A percentile compares a stretch with the other conserved stretches of the same genome.
Conservation (phyloP, 2,797 vertebrate genomes). For the Tokudaia tokunoshimensis region DNA sequence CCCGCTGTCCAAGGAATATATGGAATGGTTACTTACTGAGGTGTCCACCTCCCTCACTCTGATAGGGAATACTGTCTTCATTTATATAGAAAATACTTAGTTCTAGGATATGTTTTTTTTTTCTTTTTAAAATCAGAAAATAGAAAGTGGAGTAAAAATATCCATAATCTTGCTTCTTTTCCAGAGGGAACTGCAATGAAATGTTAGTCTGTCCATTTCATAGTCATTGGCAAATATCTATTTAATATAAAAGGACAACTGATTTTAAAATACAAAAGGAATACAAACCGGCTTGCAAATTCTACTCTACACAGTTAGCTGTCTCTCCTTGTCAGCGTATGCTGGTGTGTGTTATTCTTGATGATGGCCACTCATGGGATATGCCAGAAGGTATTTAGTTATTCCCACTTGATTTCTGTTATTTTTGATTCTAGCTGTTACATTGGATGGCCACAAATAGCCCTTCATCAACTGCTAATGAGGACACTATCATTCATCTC, state of each 20-base stretch:
- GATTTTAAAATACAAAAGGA: slow-evolving; percentile 7
- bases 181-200: not conserved
- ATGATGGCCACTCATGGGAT: no score
- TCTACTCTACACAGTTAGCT: not conserved
- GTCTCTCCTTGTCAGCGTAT: not conserved
- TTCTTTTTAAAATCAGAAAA: slow-evolving; percentile 47
- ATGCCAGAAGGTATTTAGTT: not conserved
- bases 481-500: not conserved
- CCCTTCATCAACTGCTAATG: not conserved
- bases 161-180: slow-evolving; percentile 8
- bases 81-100: not conserved
- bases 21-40: not conserved
- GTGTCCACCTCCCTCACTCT: not conserved
- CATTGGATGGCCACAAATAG: not conserved
- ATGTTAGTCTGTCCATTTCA: not conserved
- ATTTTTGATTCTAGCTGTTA: slow-evolving; percentile 8
- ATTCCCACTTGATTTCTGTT: not conserved
- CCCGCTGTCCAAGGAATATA: not conserved
- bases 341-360: not conserved
- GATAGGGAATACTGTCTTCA: not conserved
- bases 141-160: not conserved
- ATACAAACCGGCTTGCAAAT: not conserved
- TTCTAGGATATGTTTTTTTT: slow-evolving; percentile 10
- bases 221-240: not conserved
- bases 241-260: slow-evolving; percentile 16